Percentiles rank a stretch among this genome's conserved stretches.
Conservation (phyloP, 2,113 vertebrate species). For the Zosterops hypoxanthus region DNA sequence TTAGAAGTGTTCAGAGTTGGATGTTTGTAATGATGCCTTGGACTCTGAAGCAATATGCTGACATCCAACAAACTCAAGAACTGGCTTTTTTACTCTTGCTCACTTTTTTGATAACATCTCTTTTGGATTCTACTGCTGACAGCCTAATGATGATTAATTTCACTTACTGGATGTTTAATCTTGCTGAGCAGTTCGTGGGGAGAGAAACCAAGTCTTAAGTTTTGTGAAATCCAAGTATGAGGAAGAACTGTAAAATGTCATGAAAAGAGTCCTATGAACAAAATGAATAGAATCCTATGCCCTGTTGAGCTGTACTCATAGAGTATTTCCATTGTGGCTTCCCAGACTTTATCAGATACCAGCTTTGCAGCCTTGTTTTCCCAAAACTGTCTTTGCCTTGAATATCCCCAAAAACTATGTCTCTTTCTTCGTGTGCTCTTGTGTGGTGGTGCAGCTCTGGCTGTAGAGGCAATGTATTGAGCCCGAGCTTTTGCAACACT, state of each 20-base stretch:
- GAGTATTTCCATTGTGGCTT: background rate
- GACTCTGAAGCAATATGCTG: background rate
- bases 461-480: fast-evolving
- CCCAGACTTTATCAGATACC: background rate
- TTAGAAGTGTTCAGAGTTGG: background rate
- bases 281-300: background rate
- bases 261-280: too few relatives aligned
- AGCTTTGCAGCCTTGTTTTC: background rate
- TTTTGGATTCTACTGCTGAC: background rate
- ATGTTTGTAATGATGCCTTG: background rate
- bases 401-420: background rate
- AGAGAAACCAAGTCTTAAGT: background rate
- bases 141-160: background rate
- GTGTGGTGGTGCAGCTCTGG: background rate
- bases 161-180: background rate
- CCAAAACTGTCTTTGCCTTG: background rate
- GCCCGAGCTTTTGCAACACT: background rate
- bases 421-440: background rate
- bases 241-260: background rate
- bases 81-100: background rate
- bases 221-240: background rate
- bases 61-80: background rate
- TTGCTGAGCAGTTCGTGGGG: background rate
- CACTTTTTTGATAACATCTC: background rate
- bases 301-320: background rate